These are phyloP conservation scores for Pluvialis apricaria DNA, from an alignment of 2,113 vertebrate genomes.

Conservation along the genomic window DNA sequence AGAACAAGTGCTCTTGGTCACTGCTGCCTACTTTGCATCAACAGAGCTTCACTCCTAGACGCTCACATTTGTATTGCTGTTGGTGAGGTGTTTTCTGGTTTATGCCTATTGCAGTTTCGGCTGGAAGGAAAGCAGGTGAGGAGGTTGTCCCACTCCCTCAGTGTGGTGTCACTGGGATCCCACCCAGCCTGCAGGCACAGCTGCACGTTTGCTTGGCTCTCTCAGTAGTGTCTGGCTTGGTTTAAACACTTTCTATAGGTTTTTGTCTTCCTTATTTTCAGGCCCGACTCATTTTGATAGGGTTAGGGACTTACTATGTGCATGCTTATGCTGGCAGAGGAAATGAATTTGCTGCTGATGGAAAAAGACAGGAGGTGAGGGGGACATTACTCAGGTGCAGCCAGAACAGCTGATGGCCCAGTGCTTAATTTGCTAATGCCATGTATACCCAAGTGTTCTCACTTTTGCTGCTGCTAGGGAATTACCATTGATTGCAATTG, in stretches of 20 bases:
- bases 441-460: neutral
- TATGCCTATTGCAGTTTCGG: neutral
- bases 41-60: neutral
- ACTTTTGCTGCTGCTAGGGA: neutral
- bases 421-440: neutral
- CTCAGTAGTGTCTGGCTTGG: neutral
- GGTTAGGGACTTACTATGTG: neutral
- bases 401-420: neutral
- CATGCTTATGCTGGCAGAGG: neutral
- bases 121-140: neutral
- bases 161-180: neutral
- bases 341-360: neutral
- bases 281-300: neutral
- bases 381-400: neutral
- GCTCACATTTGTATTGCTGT: neutral
- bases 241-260: neutral
- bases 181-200: neutral
- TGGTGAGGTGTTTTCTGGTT: neutral
- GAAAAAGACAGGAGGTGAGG: neutral
- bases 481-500: neutral
- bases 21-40: neutral
- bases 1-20: neutral
- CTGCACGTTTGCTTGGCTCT: neutral
- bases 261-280: neutral
- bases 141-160: neutral